Conservation (phyloP, 2,797 vertebrate species). For the Alcedo quadribrachys region DNA sequence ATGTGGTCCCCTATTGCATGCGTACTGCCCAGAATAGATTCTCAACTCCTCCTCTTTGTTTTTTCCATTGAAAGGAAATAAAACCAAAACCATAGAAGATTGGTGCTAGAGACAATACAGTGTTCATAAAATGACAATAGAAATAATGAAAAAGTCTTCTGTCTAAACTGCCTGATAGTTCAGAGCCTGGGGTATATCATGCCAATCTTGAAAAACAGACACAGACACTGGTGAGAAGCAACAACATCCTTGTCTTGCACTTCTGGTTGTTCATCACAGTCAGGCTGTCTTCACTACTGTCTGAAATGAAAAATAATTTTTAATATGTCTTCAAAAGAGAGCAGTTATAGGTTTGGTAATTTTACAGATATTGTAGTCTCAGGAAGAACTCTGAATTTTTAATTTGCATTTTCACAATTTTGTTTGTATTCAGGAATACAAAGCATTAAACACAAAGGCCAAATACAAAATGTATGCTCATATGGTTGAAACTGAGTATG, state of each 20-base stretch:
- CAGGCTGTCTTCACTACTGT: neutral
- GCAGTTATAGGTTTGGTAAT: neutral
- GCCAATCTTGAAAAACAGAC: neutral
- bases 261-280: neutral
- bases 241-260: too few relatives aligned
- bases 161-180: neutral
- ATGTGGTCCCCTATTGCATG: fast-evolving
- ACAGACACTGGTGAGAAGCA: neutral
- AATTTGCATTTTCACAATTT: neutral
- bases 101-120: neutral
- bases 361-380: neutral
- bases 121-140: neutral
- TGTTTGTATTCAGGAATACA: neutral
- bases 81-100: fast-evolving
- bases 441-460: neutral
- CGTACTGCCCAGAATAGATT: fast-evolving
- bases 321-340: neutral
- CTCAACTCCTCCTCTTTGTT: neutral
- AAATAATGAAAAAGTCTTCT: neutral
- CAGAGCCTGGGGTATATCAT: neutral
- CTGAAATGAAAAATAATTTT: neutral
- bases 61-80: neutral
- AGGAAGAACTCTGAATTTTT: neutral
- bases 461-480: neutral
- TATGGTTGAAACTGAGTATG: neutral